Percentiles rank a stretch among this genome's conserved stretches.
Conservation (phyloP, 2,113 vertebrate species). For the Archilochus colubris region DNA sequence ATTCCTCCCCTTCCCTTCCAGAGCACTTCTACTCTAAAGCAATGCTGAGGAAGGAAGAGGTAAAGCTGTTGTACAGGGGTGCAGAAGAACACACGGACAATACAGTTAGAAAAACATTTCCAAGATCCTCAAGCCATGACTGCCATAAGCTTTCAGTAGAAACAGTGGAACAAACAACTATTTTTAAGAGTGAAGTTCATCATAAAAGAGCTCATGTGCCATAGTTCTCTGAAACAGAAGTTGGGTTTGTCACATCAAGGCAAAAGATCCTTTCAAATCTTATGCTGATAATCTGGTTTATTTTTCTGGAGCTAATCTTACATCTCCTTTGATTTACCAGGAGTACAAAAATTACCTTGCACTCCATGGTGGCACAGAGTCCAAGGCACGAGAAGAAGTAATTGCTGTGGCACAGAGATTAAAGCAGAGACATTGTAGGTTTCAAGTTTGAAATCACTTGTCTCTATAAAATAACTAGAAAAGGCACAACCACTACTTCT, state of each 20-base stretch:
- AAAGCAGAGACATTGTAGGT: neutral
- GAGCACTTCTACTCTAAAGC: neutral
- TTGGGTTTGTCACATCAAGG: neutral
- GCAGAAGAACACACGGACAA: neutral
- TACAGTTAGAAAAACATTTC: neutral
- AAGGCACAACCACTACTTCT: neutral
- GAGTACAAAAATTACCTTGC: neutral
- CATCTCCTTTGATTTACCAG: neutral
- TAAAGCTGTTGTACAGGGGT: neutral
- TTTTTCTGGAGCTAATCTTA: neutral
- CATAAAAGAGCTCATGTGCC: neutral
- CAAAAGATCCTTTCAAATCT: neutral
- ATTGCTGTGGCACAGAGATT: neutral
- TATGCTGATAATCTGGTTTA: neutral
- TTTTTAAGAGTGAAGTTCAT: neutral
- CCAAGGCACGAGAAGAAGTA: neutral
- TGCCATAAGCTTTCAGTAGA: neutral
- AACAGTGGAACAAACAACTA: neutral
- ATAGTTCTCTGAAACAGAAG: neutral
- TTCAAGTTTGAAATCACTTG: neutral
- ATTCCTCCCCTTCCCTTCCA: neutral
- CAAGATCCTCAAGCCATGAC: neutral
- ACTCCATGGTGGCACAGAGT: neutral
- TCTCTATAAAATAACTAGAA: neutral
- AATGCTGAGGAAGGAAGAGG: accelerated